Base-by-base conservation (phyloP, 2,888 invertebrate genomes). In the Cotesia congregata region DNA sequence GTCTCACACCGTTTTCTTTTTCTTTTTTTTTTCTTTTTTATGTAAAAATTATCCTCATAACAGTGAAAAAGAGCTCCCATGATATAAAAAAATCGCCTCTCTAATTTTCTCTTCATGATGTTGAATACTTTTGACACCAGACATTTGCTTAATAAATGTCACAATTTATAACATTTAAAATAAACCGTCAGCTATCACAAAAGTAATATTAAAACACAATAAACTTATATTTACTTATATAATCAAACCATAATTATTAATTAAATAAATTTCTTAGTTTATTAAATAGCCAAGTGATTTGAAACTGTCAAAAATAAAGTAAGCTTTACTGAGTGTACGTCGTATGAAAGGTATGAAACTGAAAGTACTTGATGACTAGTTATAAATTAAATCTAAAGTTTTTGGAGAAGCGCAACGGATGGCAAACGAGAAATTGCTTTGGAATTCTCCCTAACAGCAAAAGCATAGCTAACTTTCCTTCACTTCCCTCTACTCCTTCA, bases 341-440 rank as follows among this genome's bases (percentile, higher is more conserved):
- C 67, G 39, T 61, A 74, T 67, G 71, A 77, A 59, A 74, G 61
- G 70, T 62, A 78, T 74, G 76, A 72, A 76, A 79, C 72, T 62
- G 74, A 76, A 79, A 77, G 78, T 77, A 80, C 77, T 72, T 76
- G 78, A 50, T 50, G 50, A 79, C 79, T 80, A 78, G 80, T 82
- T 80, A 80, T 78, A 82, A 82, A 82, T 80, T 80, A 82, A 82
- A 82, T 80, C 75, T 77, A 76, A 82, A 82, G 77, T 80, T 82
- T 79, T 64, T 69, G 75, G 67, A 74, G 78, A 79, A 78, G 80
- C 77, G 80, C 78, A 80, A 80, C 79, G 78, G 78, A 79, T 77
- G 80, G 79, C 79, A 73, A 79, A 77, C 76, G 77, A 82, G 80
- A 80, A 80, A 80, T 80, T 78, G 80, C 80, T 80, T 77, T 65